These are phyloP conservation scores for Adelges cooleyi DNA, from an alignment of 1,140 invertebrate genomes.

Conservation along the genomic window DNA sequence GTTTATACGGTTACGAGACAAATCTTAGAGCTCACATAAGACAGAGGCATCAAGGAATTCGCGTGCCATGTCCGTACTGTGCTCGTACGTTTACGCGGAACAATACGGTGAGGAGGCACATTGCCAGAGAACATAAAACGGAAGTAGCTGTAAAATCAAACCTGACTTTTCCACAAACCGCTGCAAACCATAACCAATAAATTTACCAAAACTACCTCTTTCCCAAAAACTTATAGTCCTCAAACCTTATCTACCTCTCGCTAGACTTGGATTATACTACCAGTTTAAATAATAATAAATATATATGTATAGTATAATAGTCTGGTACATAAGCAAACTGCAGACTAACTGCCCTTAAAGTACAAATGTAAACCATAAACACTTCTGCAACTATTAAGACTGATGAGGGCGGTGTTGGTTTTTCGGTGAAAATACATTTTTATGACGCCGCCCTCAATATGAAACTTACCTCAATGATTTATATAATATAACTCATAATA, in stretches of 20 bases:
- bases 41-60: constrained; percentile 77
- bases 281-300: too few species aligned
- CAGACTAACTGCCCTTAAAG: constrained; percentile 23
- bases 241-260: constrained; percentile 7
- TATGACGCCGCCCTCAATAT: constrained; percentile 5
- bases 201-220: constrained; percentile 5
- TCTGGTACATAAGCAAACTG: constrained; percentile 26
- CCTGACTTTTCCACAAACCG: constrained; percentile 42
- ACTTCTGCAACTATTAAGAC: constrained; percentile 25
- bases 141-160: constrained; percentile 54
- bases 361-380: constrained; percentile 28
- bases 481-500: background rate
- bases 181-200: constrained; percentile 35
- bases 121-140: constrained; percentile 72
- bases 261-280: constrained; percentile 12
- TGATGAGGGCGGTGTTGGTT: constrained; percentile 14
- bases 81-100: constrained; percentile 81
- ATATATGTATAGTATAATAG: too few species aligned
- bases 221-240: background rate
- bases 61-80: constrained; percentile 77
- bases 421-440: constrained; percentile 26
- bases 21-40: constrained; percentile 80
- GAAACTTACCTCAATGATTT: constrained; percentile 28
- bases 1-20: constrained; percentile 85
- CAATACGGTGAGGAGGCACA: constrained; percentile 77